Conservation (phyloP, 2,888 invertebrate species). For the Yponomeuta plumbellus region DNA sequence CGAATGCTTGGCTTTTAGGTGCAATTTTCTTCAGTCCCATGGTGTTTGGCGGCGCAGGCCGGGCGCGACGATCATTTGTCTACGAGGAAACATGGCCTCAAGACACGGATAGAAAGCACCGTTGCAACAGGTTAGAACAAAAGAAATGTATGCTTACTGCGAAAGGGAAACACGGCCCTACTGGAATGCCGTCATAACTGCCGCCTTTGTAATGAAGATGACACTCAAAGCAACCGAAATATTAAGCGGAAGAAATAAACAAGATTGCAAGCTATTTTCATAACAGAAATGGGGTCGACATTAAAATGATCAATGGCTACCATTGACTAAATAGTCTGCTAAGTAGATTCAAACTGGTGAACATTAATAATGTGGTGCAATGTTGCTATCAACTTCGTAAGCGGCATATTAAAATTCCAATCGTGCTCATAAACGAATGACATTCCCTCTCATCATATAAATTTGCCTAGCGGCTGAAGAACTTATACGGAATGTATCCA, state of each 20-base stretch:
- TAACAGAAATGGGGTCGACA: not conserved
- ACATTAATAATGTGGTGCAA: not conserved
- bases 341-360: not conserved
- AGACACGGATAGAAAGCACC: conserved; percentile 9
- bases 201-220: not conserved
- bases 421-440: not conserved
- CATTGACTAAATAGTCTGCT: not conserved
- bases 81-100: conserved; percentile 6
- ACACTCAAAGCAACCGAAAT: not conserved
- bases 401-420: not conserved
- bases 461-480: not conserved
- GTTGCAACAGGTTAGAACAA: conserved; percentile 21
- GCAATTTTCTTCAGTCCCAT: conserved; percentile 5
- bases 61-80: conserved; percentile 22
- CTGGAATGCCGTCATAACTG: no score
- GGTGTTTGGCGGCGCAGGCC: conserved; percentile 14
- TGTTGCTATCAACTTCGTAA: not conserved
- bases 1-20: not conserved
- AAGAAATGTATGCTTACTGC: conserved; percentile 5
- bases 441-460: not conserved
- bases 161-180: not conserved
- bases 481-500: not conserved
- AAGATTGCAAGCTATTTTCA: not conserved
- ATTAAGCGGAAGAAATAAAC: not conserved
- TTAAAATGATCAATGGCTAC: not conserved